Percentiles rank a stretch among this genome's conserved stretches.
Evolutionary conservation across 2,888 invertebrate genomes (phyloP).

Genomic region (Chymomyza amoena): DNA sequence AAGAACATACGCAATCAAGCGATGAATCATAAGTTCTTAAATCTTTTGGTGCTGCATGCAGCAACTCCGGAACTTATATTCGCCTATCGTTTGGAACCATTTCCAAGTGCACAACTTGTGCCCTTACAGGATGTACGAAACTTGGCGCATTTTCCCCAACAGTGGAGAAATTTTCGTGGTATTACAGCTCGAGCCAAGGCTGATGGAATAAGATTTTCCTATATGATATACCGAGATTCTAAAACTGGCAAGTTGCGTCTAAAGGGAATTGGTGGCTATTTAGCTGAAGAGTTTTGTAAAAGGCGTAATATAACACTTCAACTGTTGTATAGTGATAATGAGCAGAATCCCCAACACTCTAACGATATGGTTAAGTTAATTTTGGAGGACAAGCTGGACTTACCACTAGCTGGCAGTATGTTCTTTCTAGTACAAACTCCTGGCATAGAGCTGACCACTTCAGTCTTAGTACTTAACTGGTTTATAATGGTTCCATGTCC

Average conservation of each 20-base stretch:
- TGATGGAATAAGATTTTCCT: not conserved
- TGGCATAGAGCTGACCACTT: not conserved
- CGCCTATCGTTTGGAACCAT: slow-evolving; percentile 32
- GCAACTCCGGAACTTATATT: not conserved
- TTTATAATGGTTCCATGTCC: slow-evolving; percentile 46
- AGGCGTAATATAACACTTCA: slow-evolving; percentile 27
- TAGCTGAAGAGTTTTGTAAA: slow-evolving; percentile 6
- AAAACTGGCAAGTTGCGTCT: too few relatives aligned
- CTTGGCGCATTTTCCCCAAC: slow-evolving; percentile 9
- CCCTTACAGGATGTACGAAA: rapidly evolving
- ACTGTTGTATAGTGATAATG: not conserved
- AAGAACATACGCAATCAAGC: slow-evolving; percentile 1
- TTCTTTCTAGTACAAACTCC: rapidly evolving
- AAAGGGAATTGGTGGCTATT: slow-evolving; percentile 11
- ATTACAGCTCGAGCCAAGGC: slow-evolving; percentile 17
- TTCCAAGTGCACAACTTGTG: slow-evolving; percentile 30
- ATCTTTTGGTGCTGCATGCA: slow-evolving; percentile 27
- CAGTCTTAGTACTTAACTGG: not conserved
- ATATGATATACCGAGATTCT: too few relatives aligned
- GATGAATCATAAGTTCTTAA: slow-evolving; percentile 15
- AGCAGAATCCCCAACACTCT: too few relatives aligned
- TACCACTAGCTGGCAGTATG: slow-evolving; percentile 12
- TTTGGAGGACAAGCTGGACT: slow-evolving; percentile 12
- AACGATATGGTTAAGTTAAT: not conserved
- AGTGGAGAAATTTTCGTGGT: slow-evolving; percentile 37